A percentile compares a stretch with the other conserved stretches of the same genome.
phyloP scores from a whole-genome alignment of 1,140 invertebrate species.

The Eupristina koningsbergeri region DNA sequence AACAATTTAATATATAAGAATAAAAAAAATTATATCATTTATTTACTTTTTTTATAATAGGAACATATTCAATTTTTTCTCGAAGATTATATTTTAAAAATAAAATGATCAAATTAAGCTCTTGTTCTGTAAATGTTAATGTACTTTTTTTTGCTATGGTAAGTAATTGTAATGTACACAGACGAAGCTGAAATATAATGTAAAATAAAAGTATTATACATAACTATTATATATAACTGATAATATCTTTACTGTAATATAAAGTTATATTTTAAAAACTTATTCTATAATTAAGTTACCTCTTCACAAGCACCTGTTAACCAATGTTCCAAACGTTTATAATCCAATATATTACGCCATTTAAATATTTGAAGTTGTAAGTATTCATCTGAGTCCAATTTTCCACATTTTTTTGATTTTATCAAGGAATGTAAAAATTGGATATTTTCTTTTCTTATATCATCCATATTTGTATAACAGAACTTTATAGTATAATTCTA shows the following conservation, averaged over 20 bases:
- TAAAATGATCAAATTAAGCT: conserved; percentile 79
- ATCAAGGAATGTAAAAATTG: conserved; percentile 49
- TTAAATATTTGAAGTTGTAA: conserved; percentile 47
- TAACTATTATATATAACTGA: no score
- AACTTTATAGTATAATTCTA: no score
- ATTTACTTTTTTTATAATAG: conserved; percentile 78
- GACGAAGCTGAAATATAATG: conserved; percentile 65
- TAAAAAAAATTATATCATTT: not conserved
- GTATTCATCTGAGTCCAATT: conserved; percentile 56
- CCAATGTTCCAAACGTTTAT: conserved; percentile 64
- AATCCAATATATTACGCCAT: conserved; percentile 67
- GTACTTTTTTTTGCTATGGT: conserved; percentile 85
- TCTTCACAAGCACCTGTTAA: conserved; percentile 68
- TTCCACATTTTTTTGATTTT: conserved; percentile 56
- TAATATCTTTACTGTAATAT: no score
- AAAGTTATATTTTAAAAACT: conserved; percentile 22
- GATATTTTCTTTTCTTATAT: not conserved
- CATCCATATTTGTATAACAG: not conserved
- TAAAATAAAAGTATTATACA: conserved; percentile 28
- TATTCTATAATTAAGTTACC: conserved; percentile 58
- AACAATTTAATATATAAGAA: not conserved
- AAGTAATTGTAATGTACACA: conserved; percentile 78
- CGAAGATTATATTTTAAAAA: conserved; percentile 83
- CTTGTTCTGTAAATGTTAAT: conserved; percentile 76
- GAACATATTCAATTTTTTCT: conserved; percentile 78